Base-by-base conservation (phyloP, 2,888 invertebrate genomes). In the Helobdella robusta region DNA sequence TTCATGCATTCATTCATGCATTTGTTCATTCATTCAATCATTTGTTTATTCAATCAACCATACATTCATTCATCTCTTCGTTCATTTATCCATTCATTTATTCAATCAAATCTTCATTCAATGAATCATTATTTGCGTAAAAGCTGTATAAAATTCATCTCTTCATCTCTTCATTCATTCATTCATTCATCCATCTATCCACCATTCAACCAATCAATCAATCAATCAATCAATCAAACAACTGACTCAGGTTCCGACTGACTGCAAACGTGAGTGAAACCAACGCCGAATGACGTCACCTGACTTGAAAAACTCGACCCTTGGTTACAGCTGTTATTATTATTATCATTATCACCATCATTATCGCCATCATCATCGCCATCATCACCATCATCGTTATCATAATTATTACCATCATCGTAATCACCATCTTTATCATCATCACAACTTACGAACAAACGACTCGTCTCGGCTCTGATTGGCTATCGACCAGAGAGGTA, bases 401-500 rank as follows among this genome's bases (percentile, higher is more conserved):
- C 54, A 54, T 54, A 23, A 60, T 40, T 40, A 15, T 40, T 61
- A 6, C 28, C 5, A 46, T 36, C 2, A 50, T 48, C n/a, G 15
- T 32, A 8, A 46, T 5, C 8, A 15, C 25, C 61, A n/a, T 59
- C 8, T 44, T 18, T 1, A 25, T 25, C 11, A 23, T 0, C 4
- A 40, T n/a, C 18, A 32, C 1, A 5, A 35, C 28, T 30, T 23
- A 30, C 48, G 3, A 52, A 68, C 61, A 65, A 74, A 75, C 70
- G 72, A 73, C 78, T 77, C 59, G 74, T 73, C 0, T 74, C 71
- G 25, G 71, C 64, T 25, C 72, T 62, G 44, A 71, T 70, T 15
- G 74, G 73, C n/a, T 76, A 75, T 11, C 68, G 63, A 8, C 68
- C 69, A 23, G 70, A 20, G 74, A 70, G 44, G 65, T 64, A 66